phyloP scores from a whole-genome alignment of 1,140 invertebrate genomes.

The Pemphigus obesinymphae region DNA sequence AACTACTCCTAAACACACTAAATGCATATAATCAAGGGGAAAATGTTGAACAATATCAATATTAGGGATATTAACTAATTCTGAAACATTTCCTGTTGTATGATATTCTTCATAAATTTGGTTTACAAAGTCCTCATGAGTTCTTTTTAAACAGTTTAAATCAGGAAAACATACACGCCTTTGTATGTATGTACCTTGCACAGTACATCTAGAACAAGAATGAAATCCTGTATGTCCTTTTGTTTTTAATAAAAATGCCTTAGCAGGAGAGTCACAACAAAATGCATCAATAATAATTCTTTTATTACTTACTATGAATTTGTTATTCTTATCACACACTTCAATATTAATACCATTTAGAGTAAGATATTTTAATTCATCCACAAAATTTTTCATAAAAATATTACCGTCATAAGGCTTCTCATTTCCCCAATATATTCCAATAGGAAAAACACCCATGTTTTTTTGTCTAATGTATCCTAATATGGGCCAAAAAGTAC shows the following conservation, averaged over 20 bases:
- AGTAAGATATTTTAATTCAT: neutral
- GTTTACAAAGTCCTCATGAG: neutral
- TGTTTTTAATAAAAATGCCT: neutral
- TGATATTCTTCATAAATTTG: neutral
- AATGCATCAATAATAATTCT: neutral
- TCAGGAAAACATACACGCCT: neutral
- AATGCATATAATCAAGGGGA: neutral
- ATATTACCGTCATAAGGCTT: neutral
- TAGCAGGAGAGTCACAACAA: neutral
- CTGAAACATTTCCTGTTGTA: neutral
- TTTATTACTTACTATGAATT: neutral
- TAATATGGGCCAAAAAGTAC: constrained; percentile 7
- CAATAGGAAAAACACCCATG: constrained; percentile 1
- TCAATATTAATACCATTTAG: neutral
- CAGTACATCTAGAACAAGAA: neutral
- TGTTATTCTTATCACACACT: neutral
- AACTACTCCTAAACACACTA: neutral
- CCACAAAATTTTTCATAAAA: neutral
- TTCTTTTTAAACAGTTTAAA: neutral
- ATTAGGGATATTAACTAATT: neutral
- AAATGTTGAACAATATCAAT: neutral
- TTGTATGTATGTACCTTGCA: neutral
- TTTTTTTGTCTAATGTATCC: neutral
- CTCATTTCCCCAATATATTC: neutral
- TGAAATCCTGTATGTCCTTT: neutral